These are phyloP conservation scores for Rachycentron canadum DNA, from an alignment of 2,797 vertebrate species.

Conservation along the genomic window DNA sequence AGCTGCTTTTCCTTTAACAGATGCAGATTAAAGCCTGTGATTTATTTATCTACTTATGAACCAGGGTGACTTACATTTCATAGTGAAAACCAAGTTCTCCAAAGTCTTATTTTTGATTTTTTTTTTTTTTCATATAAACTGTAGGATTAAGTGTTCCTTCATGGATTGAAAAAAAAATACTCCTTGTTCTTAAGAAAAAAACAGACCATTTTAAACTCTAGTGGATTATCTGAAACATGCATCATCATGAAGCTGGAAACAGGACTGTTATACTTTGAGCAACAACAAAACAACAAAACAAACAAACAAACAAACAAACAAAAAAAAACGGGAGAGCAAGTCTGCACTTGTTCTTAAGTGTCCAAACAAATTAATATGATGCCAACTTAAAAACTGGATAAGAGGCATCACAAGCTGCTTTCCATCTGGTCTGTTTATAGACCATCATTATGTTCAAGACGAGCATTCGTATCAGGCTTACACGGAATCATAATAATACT, in stretches of 20 bases:
- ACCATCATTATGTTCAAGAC: neutral
- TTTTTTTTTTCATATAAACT: neutral
- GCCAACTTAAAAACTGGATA: neutral
- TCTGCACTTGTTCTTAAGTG: neutral
- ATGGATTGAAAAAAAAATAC: neutral
- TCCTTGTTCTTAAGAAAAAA: neutral
- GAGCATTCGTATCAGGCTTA: neutral
- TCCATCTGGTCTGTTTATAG: neutral
- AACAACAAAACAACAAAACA: neutral
- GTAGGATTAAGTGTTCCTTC: neutral
- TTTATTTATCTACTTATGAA: neutral
- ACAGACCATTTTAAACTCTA: neutral
- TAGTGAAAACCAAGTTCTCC: neutral
- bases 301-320: neutral
- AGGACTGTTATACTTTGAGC: neutral
- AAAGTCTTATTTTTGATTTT: neutral
- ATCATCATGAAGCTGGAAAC: slow-evolving; percentile 1
- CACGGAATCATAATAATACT: neutral
- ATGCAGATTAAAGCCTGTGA: neutral
- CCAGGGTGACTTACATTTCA: neutral
- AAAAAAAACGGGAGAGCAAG: too few species aligned
- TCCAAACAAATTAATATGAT: neutral
- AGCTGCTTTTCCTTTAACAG: neutral
- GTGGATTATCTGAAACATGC: neutral
- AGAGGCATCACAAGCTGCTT: neutral